phyloP scores from a whole-genome alignment of 2,888 invertebrate species.

The Epsilonema sp. region DNA sequence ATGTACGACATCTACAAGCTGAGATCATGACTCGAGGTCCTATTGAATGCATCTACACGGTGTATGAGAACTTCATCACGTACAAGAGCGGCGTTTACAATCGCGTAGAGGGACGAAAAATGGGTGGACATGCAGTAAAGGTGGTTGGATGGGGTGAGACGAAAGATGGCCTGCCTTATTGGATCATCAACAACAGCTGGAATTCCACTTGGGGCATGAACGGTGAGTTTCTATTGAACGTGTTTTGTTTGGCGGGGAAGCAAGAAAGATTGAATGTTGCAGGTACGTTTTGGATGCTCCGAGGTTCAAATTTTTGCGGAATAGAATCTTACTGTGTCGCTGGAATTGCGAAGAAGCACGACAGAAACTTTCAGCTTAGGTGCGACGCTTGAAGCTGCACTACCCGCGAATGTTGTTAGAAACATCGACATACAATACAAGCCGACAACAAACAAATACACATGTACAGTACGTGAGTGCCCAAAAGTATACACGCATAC shows the following conservation, averaged over 20 bases:
- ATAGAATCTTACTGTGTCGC: background rate
- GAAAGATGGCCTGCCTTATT: background rate
- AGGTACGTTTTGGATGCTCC: background rate
- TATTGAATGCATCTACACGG: no score
- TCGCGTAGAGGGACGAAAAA: background rate
- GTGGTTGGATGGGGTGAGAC: background rate
- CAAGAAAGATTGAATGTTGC: background rate
- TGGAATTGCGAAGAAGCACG: background rate
- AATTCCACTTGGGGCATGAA: background rate
- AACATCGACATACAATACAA: no score
- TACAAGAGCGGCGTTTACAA: background rate
- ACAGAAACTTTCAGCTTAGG: no score
- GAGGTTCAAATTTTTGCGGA: background rate
- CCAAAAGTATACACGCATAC: no score
- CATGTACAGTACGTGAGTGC: no score
- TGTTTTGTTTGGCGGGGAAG: no score
- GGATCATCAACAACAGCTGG: background rate
- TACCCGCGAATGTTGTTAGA: no score
- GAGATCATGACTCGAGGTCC: no score
- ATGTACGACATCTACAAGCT: no score
- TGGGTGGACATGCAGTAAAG: background rate
- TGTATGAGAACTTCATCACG: background rate
- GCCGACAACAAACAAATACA: no score
- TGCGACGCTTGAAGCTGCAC: no score
- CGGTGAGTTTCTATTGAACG: no score